Conservation (phyloP, 2,113 vertebrate genomes). For the Proteles cristata region DNA sequence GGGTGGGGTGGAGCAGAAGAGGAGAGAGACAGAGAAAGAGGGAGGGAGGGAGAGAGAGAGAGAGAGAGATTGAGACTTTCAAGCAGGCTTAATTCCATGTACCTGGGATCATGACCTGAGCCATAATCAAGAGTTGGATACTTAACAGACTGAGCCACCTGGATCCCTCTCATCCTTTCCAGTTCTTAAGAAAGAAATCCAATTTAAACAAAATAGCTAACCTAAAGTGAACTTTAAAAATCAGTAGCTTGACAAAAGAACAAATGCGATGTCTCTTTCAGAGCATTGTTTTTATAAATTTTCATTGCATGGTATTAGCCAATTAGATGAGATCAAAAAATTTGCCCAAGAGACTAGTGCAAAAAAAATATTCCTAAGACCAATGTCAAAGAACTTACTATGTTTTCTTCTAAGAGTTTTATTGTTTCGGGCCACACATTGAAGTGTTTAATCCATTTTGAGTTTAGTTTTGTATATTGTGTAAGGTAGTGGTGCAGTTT, state of each 20-base stretch:
- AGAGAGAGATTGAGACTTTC: too few relatives aligned
- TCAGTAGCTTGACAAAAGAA: not conserved
- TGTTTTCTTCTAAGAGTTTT: not conserved
- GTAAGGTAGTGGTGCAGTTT: not conserved
- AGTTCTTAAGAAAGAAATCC: conserved; percentile 25
- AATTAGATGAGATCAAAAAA: not conserved
- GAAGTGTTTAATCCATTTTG: not conserved
- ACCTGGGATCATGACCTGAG: too few relatives aligned
- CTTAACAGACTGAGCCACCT: too few relatives aligned
- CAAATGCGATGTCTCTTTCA: not conserved
- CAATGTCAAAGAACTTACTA: not conserved
- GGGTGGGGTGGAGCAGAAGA: too few relatives aligned
- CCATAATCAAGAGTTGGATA: too few relatives aligned
- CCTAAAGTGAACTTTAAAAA: conserved; percentile 18
- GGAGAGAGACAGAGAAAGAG: too few relatives aligned
- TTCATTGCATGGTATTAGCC: not conserved
- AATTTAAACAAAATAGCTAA: not conserved
- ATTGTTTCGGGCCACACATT: not conserved
- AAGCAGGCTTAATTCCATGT: too few relatives aligned
- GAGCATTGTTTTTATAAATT: not conserved
- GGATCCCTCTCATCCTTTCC: not conserved
- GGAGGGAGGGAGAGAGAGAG: too few relatives aligned
- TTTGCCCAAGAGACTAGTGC: not conserved
- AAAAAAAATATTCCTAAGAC: not conserved
- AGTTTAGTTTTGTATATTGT: not conserved